Evolutionary conservation across 2,888 invertebrate species (phyloP).

Genomic region (Drosophila subsilvestris): DNA sequence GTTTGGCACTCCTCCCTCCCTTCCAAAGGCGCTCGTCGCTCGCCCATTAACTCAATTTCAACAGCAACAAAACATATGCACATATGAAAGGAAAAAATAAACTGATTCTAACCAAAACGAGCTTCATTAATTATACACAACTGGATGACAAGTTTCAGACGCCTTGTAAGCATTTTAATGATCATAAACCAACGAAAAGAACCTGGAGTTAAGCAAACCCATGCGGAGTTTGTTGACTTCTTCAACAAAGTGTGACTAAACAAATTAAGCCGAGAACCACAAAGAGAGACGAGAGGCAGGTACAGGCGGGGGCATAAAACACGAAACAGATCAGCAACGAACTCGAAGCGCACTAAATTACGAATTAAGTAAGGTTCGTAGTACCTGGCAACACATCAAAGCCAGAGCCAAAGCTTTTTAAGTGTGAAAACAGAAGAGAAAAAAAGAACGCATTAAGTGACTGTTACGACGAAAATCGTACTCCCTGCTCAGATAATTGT

Average conservation of each 20-base stretch:
- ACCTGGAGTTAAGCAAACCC: constrained; percentile 53
- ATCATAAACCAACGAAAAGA: constrained; percentile 52
- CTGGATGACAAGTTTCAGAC: constrained; percentile 59
- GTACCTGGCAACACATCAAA: constrained; percentile 39
- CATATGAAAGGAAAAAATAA: background rate
- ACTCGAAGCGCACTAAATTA: constrained; percentile 64
- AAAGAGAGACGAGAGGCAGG: constrained; percentile 20
- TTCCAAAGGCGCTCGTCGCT: background rate
- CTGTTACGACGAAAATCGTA: no score
- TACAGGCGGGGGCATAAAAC: constrained; percentile 21
- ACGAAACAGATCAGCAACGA: constrained; percentile 52
- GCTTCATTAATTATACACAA: constrained; percentile 64
- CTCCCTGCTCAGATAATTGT: no score
- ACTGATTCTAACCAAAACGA: constrained; percentile 35
- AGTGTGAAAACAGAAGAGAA: constrained; percentile 59
- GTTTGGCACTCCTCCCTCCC: background rate
- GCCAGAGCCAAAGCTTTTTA: constrained; percentile 18
- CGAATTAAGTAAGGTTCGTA: constrained; percentile 63
- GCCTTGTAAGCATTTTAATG: constrained; percentile 60
- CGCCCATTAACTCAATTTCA: constrained; percentile 28
- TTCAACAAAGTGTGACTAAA: constrained; percentile 78
- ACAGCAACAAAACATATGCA: constrained; percentile 10
- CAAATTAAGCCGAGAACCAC: constrained; percentile 68
- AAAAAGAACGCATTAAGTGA: constrained; percentile 23
- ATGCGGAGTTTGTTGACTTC: constrained; percentile 77